Evolutionary conservation across 2,113 vertebrate genomes (phyloP).

Genomic region (Geococcyx californianus): DNA sequence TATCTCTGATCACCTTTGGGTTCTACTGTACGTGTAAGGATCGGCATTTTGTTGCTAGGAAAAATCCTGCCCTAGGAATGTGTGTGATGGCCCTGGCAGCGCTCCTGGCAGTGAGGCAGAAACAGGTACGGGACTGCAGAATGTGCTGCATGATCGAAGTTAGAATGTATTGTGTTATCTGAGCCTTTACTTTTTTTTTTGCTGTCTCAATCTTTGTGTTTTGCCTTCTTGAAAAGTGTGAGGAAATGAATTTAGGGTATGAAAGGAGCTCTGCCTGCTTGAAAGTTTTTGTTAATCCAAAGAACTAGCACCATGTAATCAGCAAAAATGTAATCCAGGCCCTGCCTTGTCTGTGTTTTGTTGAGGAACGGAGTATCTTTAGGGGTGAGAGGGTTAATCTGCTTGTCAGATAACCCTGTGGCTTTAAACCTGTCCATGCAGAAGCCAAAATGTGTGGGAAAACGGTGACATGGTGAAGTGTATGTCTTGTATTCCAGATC

Average conservation of each 20-base stretch:
- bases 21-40: not conserved
- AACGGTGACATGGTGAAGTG: accelerated
- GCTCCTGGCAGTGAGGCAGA: not conserved
- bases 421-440: not conserved
- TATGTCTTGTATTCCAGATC: not conserved
- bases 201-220: not conserved
- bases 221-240: not conserved
- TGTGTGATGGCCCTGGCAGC: not conserved
- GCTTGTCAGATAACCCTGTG: not conserved
- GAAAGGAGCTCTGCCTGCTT: not conserved
- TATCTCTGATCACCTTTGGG: not conserved
- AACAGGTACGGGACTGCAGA: not conserved
- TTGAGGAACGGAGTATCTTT: not conserved
- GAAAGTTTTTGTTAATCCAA: not conserved
- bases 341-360: not conserved
- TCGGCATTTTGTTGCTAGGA: not conserved
- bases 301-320: not conserved
- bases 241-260: not conserved
- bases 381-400: not conserved
- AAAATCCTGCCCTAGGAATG: not conserved
- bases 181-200: not conserved
- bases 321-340: not conserved
- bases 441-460: not conserved
- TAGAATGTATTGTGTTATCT: accelerated
- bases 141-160: no score